These are phyloP conservation scores for Phania funesta DNA, from an alignment of 2,888 invertebrate species.

Conservation along the genomic window DNA sequence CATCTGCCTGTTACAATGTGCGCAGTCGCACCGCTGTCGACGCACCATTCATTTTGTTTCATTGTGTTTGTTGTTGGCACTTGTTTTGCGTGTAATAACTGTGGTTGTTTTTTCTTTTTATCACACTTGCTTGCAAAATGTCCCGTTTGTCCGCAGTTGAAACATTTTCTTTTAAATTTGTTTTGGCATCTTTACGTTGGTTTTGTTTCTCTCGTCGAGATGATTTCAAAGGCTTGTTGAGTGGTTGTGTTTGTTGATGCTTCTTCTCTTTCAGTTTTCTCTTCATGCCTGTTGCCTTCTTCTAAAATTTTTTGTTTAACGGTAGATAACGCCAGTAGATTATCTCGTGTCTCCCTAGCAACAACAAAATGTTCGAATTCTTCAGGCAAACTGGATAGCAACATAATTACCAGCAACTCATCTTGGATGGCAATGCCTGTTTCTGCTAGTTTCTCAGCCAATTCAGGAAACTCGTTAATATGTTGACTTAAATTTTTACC, in stretches of 20 bases:
- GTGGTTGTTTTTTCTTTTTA: conserved; percentile 15
- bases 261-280: conserved; percentile 17
- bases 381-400: conserved; percentile 47
- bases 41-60: neutral
- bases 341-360: conserved; percentile 54
- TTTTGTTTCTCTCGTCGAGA: conserved; percentile 8
- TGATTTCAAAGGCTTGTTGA: conserved; percentile 43
- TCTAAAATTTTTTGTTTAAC: conserved; percentile 43
- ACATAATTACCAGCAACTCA: conserved; percentile 41
- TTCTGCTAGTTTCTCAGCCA: conserved; percentile 47
- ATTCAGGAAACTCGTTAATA: conserved; percentile 29
- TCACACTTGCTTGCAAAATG: conserved; percentile 23
- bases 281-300: conserved; percentile 36
- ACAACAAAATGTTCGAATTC: conserved; percentile 51
- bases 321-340: conserved; percentile 14
- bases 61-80: neutral
- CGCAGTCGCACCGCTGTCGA: conserved; percentile 33
- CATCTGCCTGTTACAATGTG: conserved; percentile 14
- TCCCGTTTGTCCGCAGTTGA: conserved; percentile 16
- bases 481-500: conserved; percentile 26
- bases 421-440: conserved; percentile 29
- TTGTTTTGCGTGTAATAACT: conserved; percentile 15
- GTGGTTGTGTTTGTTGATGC: neutral
- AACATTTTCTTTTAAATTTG: conserved; percentile 8
- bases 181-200: neutral